Conservation (phyloP, 1,140 invertebrate species). For the Apis dorsata region DNA sequence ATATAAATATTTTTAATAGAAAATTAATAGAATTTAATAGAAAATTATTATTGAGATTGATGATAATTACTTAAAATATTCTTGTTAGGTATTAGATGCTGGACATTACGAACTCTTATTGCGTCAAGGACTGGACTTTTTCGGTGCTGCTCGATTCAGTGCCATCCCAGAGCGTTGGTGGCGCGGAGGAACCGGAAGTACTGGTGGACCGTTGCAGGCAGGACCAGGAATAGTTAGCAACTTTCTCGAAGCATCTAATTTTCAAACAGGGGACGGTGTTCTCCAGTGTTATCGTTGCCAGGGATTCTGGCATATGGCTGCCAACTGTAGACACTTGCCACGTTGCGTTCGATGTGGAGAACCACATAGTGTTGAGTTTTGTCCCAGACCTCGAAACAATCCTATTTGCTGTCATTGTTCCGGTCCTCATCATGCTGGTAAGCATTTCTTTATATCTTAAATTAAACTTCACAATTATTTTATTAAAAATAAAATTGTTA, state of each 20-base stretch:
- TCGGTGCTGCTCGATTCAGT: conserved; percentile 76
- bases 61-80: neutral
- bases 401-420: conserved; percentile 81
- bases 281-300: conserved; percentile 80
- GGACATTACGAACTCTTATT: conserved; percentile 77
- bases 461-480: neutral
- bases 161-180: conserved; percentile 77
- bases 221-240: conserved; percentile 22
- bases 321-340: conserved; percentile 78
- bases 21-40: too few species aligned
- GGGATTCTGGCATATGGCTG: conserved; percentile 82
- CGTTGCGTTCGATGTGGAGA: conserved; percentile 82
- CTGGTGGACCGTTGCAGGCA: conserved; percentile 16
- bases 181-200: conserved; percentile 47
- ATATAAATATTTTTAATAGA: too few species aligned
- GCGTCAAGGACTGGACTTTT: conserved; percentile 78
- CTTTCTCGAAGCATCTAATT: conserved; percentile 42
- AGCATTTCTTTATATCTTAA: neutral
- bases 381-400: conserved; percentile 78
- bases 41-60: neutral
- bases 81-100: conserved; percentile 74
- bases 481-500: neutral
- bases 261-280: conserved; percentile 70
- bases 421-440: conserved; percentile 81
- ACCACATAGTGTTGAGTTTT: conserved; percentile 79